Evolutionary conservation across 2,797 vertebrate genomes (phyloP).

Genomic region (Hephaestus fuliginosus): DNA sequence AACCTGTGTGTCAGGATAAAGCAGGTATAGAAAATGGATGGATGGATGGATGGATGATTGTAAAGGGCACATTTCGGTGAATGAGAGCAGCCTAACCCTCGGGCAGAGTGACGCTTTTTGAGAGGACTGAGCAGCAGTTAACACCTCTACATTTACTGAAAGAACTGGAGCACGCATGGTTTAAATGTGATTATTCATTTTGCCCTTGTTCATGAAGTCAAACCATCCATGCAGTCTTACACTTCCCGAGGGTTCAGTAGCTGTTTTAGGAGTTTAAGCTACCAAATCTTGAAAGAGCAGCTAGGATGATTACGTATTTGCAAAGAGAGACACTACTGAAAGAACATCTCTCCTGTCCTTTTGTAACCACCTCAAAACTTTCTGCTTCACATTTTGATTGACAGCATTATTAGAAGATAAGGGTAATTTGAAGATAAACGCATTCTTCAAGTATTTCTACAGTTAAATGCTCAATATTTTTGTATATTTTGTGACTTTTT

Average conservation of each 20-base stretch:
- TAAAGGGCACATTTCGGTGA: not conserved
- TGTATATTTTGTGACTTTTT: not conserved
- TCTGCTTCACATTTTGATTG: not conserved
- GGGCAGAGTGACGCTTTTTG: not conserved
- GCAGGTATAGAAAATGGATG: no score
- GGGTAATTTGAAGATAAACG: not conserved
- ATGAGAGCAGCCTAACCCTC: not conserved
- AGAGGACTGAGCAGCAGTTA: not conserved
- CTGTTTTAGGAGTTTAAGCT: not conserved
- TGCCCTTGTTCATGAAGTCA: not conserved
- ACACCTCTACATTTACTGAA: not conserved
- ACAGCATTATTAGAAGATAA: not conserved
- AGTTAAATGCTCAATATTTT: not conserved
- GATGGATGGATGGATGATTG: no score
- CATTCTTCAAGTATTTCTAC: not conserved
- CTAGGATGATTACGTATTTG: conserved; percentile 16
- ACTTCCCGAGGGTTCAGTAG: not conserved
- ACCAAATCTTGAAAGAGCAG: not conserved
- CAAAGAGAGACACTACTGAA: not conserved
- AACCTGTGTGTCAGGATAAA: no score
- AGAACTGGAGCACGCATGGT: not conserved
- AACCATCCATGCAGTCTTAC: not conserved
- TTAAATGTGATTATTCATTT: not conserved
- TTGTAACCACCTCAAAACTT: not conserved
- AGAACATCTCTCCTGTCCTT: not conserved